Base-by-base conservation (phyloP, 2,888 invertebrate species). In the Pimpla rufipes region DNA sequence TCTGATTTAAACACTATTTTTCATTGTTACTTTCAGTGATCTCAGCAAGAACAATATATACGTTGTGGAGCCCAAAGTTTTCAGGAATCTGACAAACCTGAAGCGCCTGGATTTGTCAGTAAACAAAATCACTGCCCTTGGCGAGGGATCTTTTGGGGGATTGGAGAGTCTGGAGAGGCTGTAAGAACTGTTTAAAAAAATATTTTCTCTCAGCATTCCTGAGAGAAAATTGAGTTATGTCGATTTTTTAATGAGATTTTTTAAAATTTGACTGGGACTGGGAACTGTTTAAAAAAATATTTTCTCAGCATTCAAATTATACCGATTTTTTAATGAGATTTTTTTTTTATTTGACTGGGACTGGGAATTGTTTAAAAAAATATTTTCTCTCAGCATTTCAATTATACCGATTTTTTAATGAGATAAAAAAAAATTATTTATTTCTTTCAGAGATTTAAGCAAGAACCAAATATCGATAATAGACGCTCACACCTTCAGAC, bases 391-490 rank as follows among this genome's bases (percentile, higher is more conserved):
- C n/a, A n/a, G n/a, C n/a, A n/a, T n/a, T n/a, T n/a, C n/a, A n/a
- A n/a, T n/a, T n/a, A n/a, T n/a, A n/a, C n/a, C n/a, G n/a, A n/a
- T n/a, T n/a, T n/a, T n/a, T n/a, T n/a, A n/a, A n/a, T n/a, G n/a
- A n/a, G n/a, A n/a, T n/a, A n/a, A n/a, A n/a, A n/a, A n/a, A n/a
- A n/a, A n/a, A n/a, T n/a, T n/a, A n/a, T n/a, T n/a, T n/a, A n/a
- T n/a, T n/a, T n/a, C 79, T 89, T 93, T 94, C 93, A 97, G 97
- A 89, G 97, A 98, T 93, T 94, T 98, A 71, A 97, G 97, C 91
- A 96, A 95, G 90, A 98, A 98, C 92, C 95, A 96, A 88, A 96
- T 98, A 90, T 95, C 95, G 59, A 93, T 95, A 18, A 95, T 98
- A 88, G 96, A 96, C 87, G 95, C 96, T 3, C 95, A 96, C 89